Conservation (phyloP, 64 coral and sea anemone species). For the Actinia tenebrosa region DNA sequence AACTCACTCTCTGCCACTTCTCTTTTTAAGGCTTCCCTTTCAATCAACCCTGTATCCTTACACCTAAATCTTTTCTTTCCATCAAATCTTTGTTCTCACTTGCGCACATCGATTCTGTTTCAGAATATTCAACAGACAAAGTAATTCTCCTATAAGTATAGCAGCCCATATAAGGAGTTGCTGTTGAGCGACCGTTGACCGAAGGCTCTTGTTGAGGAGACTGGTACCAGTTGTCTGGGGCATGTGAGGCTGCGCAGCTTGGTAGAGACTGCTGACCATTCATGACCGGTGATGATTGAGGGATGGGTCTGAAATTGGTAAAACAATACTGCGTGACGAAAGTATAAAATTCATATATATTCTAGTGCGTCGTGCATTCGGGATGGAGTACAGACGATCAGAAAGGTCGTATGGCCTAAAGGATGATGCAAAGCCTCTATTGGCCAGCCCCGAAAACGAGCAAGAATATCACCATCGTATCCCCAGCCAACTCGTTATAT, state of each 20-base stretch:
- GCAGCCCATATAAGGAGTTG: conserved; percentile 32
- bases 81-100: not conserved
- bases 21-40: not conserved
- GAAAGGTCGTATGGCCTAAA: no score
- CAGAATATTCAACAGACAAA: conserved; percentile 6
- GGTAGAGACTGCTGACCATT: conserved; percentile 18
- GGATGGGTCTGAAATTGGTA: conserved; percentile 9
- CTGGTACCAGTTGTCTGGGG: conserved; percentile 8
- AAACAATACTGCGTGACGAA: not conserved
- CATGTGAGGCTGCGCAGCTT: conserved; percentile 4
- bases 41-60: not conserved
- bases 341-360: no score
- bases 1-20: not conserved
- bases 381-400: no score
- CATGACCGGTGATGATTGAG: conserved; percentile 19
- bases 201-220: conserved; percentile 18
- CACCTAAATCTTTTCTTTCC: not conserved
- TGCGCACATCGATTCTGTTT: not conserved
- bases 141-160: conserved; percentile 51
- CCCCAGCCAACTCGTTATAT: no score
- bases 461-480: no score
- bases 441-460: no score
- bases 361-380: no score
- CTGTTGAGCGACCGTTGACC: not conserved
- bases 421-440: no score